Evolutionary conservation across 2,113 vertebrate genomes (phyloP).

Genomic region (Ifrita kowaldi): DNA sequence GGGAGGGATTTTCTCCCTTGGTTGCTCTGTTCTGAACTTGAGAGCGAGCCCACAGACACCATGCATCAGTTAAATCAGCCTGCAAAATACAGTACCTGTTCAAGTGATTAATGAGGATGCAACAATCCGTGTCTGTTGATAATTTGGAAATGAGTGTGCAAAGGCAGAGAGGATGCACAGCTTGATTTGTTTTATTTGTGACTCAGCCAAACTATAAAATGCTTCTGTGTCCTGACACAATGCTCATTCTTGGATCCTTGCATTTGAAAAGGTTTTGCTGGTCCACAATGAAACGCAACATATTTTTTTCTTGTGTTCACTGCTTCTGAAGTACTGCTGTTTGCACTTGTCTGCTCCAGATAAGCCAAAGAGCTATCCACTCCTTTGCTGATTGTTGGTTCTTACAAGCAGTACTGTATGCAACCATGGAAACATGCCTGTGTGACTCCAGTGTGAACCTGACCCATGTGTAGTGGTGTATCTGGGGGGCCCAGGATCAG

Average conservation of each 20-base stretch:
- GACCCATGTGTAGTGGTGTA: not conserved
- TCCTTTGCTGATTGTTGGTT: not conserved
- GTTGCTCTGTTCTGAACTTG: not conserved
- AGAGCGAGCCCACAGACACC: not conserved
- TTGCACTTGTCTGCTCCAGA: slow-evolving; percentile 28
- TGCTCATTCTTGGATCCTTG: not conserved
- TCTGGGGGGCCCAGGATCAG: not conserved
- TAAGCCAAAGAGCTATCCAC: slow-evolving; percentile 59
- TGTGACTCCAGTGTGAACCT: not conserved
- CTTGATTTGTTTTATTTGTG: slow-evolving; percentile 26
- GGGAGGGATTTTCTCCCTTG: slow-evolving; percentile 15
- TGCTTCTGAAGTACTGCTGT: not conserved
- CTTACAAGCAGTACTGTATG: slow-evolving; percentile 2
- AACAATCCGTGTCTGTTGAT: not conserved
- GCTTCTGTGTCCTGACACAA: not conserved
- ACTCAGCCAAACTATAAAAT: not conserved
- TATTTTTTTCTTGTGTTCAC: not conserved
- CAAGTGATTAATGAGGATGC: not conserved
- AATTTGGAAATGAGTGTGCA: not conserved
- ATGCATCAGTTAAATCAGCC: not conserved
- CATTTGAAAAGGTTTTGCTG: not conserved
- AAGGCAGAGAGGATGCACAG: not conserved
- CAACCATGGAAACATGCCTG: not conserved
- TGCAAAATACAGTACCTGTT: not conserved
- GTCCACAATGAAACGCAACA: not conserved